Base-by-base conservation (phyloP, 2,113 vertebrate species). In the Chaetura pelagica region DNA sequence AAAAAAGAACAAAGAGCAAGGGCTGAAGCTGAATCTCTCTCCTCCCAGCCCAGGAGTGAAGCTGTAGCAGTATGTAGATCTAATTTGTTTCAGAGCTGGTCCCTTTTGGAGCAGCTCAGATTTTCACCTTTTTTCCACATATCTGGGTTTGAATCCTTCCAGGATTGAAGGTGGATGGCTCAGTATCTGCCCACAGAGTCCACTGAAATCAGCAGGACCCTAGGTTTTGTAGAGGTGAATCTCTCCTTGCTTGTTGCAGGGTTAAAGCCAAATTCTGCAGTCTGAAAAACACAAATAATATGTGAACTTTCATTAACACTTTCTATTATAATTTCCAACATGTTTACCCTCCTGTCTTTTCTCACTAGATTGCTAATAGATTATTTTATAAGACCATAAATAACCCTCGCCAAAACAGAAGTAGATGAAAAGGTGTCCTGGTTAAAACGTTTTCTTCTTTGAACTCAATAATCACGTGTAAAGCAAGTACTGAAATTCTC, bases 361-460 rank as follows among this genome's bases (percentile, higher is more conserved):
- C 42, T 80, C 72, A 71, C 29, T 77, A 77, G 72, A 88, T 80
- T 88, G 46, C 44, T 84, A 55, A 71, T 17, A 73, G 27, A 27
- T 74, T 14, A 80, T 90, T 94, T 80, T 74, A 85, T 55, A 73
- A 76, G 90, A 87, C 49, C 20, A 5, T n/a, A 80, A 96, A 90
- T 62, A 90, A 90, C 32, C n/a, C 29, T 85, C 21, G 59, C 23
- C 32, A 77, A 89, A 89, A 83, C 21, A 66, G 54, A 81, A 59
- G 44, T 15, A 85, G 61, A 78, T 78, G 14, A 49, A 84, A 87
- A 71, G 4, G 12, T 44, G 48, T 51, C 46, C 66, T 29, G 13
- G 67, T 77, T 95, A 74, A 83, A 87, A 80, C 17, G 3, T 58
- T 83, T 93, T 91, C 67, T 75, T 68, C 40, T 93, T 49, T 63